phyloP scores from a whole-genome alignment of 2,888 invertebrate species.

The Chesias legatella region DNA sequence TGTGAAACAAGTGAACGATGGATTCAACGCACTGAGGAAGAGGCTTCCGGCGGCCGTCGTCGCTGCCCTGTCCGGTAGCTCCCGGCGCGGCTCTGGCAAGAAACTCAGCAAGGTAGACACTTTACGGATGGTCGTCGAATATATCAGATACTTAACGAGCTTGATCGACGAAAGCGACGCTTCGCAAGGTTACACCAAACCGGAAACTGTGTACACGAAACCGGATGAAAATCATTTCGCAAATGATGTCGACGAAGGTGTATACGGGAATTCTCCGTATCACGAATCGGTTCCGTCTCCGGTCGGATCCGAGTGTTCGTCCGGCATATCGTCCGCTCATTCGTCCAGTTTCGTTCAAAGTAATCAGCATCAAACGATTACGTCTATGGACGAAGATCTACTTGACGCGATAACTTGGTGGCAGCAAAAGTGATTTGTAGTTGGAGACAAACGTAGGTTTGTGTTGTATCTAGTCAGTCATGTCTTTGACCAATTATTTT shows the following conservation, averaged over 20 bases:
- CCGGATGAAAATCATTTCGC: conserved; percentile 27
- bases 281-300: conserved; percentile 82
- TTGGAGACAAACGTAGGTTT: conserved; percentile 9
- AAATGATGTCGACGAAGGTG: conserved; percentile 58
- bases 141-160: conserved; percentile 90
- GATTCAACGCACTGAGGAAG: conserved; percentile 91
- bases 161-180: conserved; percentile 86
- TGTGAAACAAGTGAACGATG: conserved; percentile 96
- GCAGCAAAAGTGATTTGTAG: conserved; percentile 80
- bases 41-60: conserved; percentile 91
- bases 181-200: conserved; percentile 52
- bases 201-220: conserved; percentile 27
- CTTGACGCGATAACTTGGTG: conserved; percentile 91
- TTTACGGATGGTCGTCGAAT: conserved; percentile 92
- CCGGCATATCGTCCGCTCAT: conserved; percentile 71
- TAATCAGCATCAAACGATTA: conserved; percentile 62
- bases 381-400: conserved; percentile 89
- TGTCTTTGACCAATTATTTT: too few species aligned
- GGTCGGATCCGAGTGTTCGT: conserved; percentile 84
- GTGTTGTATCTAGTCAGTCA: conserved; percentile 47
- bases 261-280: conserved; percentile 68
- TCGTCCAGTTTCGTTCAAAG: conserved; percentile 45
- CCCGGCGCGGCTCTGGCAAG: conserved; percentile 88
- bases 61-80: conserved; percentile 82
- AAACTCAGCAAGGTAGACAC: conserved; percentile 96